phyloP scores from a whole-genome alignment of 2,113 vertebrate species.

The Eira barbara region DNA sequence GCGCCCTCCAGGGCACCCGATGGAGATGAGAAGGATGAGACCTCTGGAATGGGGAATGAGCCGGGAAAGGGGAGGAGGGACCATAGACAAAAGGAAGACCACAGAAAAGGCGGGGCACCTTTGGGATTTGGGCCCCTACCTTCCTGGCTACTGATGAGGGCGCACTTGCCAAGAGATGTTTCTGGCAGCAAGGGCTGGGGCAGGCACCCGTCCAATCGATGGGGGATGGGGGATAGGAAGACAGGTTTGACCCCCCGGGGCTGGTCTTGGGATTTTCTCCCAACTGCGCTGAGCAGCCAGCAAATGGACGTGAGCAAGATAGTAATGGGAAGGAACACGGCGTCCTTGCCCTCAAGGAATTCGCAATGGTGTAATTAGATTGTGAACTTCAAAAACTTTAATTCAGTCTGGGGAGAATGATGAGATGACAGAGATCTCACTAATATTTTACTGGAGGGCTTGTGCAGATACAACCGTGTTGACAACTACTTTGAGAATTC shows the following conservation, averaged over 20 bases:
- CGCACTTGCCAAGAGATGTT: neutral
- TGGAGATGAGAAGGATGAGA: neutral
- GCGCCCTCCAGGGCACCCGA: neutral
- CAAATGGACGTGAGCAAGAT: neutral
- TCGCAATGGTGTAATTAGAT: conserved; percentile 24
- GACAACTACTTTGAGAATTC: conserved; percentile 22
- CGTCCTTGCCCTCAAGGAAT: neutral
- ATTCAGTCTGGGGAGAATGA: conserved; percentile 21
- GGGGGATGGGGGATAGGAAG: too few species aligned
- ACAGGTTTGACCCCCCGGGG: accelerated
- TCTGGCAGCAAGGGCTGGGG: neutral
- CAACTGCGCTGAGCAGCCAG: neutral
- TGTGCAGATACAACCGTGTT: neutral
- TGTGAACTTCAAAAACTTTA: conserved; percentile 39
- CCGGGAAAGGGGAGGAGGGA: neutral
- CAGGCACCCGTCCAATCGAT: neutral
- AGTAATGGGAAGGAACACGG: neutral
- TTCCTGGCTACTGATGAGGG: neutral
- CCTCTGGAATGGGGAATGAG: neutral
- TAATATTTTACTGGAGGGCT: neutral
- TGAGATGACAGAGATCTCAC: conserved; percentile 1
- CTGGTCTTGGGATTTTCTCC: neutral
- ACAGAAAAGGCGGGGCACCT: neutral
- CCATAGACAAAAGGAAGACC: neutral
- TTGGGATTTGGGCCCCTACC: neutral